These are phyloP conservation scores for Phaetusa simplex DNA, from an alignment of 2,113 vertebrate genomes.

Conservation along the genomic window DNA sequence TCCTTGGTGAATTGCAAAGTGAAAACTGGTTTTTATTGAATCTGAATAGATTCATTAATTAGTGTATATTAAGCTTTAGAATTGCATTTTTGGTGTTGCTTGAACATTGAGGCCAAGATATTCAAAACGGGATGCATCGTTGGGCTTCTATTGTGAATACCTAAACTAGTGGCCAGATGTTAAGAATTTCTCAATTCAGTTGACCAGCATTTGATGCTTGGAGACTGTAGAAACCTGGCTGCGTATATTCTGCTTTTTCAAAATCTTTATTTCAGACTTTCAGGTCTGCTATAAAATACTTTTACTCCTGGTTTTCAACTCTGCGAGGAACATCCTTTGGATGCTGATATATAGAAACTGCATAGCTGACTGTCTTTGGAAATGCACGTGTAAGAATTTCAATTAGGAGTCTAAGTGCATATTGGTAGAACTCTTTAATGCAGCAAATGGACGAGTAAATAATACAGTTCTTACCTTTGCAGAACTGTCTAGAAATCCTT, in stretches of 20 bases:
- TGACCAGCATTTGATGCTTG: not conserved
- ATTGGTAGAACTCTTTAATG: not conserved
- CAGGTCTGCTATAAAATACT: not conserved
- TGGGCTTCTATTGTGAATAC: not conserved
- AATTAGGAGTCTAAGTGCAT: not conserved
- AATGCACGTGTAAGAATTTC: not conserved
- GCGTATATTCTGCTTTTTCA: not conserved
- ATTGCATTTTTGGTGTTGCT: not conserved
- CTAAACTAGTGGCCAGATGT: not conserved
- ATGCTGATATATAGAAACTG: not conserved
- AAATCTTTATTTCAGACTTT: not conserved
- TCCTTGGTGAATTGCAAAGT: not conserved
- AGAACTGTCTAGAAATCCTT: conserved; percentile 95
- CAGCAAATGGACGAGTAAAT: conserved; percentile 6
- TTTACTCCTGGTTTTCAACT: not conserved
- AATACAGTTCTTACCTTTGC: conserved; percentile 64
- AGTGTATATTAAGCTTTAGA: not conserved
- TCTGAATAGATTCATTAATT: not conserved
- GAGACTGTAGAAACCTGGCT: not conserved
- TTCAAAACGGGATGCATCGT: not conserved
- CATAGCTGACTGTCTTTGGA: not conserved
- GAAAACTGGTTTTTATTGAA: not conserved
- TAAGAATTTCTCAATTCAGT: not conserved
- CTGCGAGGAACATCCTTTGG: not conserved
- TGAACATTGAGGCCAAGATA: not conserved